These are phyloP conservation scores for Achroia grisella DNA, from an alignment of 1,140 invertebrate genomes.

Conservation along the genomic window DNA sequence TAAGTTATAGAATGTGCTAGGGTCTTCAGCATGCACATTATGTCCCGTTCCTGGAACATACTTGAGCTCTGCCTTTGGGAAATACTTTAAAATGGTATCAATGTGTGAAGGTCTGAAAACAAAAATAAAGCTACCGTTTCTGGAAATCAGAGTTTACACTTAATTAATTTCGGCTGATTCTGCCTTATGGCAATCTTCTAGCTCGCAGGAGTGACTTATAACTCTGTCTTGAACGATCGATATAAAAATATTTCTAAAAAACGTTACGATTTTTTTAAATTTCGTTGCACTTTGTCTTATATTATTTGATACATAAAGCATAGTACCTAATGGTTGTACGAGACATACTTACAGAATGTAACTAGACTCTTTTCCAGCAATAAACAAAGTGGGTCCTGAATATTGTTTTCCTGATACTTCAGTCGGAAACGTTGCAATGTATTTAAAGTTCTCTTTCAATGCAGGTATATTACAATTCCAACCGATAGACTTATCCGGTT, in stretches of 20 bases:
- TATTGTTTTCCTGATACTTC: slow-evolving; percentile 61
- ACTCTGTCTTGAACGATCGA: too few relatives aligned
- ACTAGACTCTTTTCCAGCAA: slow-evolving; percentile 81
- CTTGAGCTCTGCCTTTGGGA: slow-evolving; percentile 79
- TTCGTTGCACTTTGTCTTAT: too few relatives aligned
- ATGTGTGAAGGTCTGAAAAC: slow-evolving; percentile 73
- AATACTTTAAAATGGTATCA: slow-evolving; percentile 76
- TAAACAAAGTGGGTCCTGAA: slow-evolving; percentile 79
- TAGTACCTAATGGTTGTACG: too few relatives aligned
- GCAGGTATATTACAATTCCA: slow-evolving; percentile 42
- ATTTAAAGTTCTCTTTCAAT: slow-evolving; percentile 33
- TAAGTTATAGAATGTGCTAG: slow-evolving; percentile 78
- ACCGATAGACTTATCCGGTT: slow-evolving; percentile 25
- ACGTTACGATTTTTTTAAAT: too few relatives aligned
- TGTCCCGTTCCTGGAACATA: slow-evolving; percentile 84
- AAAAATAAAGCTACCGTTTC: too few relatives aligned
- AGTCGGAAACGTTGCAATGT: slow-evolving; percentile 77
- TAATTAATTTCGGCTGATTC: too few relatives aligned
- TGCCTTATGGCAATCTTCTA: too few relatives aligned
- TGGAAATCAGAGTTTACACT: too few relatives aligned
- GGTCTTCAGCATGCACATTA: slow-evolving; percentile 90
- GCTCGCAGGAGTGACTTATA: too few relatives aligned
- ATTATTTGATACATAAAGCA: too few relatives aligned
- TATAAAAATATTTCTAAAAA: too few relatives aligned
- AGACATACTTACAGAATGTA: slow-evolving; percentile 77